phyloP scores from a whole-genome alignment of 2,888 invertebrate genomes.

The Pterobdella sp. region DNA sequence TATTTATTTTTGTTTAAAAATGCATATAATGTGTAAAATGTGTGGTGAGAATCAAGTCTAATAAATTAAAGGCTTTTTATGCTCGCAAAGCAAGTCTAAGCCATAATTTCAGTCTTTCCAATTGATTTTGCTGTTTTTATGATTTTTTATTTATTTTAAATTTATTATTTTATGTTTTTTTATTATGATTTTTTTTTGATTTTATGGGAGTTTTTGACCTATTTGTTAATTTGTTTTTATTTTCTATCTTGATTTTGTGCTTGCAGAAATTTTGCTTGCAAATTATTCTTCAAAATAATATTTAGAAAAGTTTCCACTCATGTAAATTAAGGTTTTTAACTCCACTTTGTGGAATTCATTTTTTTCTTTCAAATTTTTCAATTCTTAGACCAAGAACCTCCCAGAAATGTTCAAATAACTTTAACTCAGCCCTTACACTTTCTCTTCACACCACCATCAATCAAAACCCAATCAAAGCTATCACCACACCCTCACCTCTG shows the following conservation, averaged over 20 bases:
- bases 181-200: background rate
- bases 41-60: too few relatives aligned
- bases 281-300: too few relatives aligned
- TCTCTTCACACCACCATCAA: background rate
- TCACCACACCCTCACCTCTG: slow-evolving; percentile 54
- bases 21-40: too few relatives aligned
- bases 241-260: too few relatives aligned
- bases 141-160: background rate
- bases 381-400: background rate
- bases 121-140: background rate
- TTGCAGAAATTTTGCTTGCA: too few relatives aligned
- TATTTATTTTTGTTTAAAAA: too few relatives aligned
- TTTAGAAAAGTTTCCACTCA: too few relatives aligned
- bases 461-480: background rate
- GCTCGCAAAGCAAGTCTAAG: background rate
- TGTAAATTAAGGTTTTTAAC: too few relatives aligned
- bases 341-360: too few relatives aligned
- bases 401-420: background rate
- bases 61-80: background rate
- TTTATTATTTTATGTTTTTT: background rate
- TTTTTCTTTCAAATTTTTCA: background rate
- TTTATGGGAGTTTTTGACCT: background rate
- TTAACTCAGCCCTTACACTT: background rate
- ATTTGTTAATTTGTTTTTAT: background rate
- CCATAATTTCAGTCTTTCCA: background rate